Evolutionary conservation across 2,797 vertebrate genomes (phyloP).

Genomic region (Echeneis naucrates): DNA sequence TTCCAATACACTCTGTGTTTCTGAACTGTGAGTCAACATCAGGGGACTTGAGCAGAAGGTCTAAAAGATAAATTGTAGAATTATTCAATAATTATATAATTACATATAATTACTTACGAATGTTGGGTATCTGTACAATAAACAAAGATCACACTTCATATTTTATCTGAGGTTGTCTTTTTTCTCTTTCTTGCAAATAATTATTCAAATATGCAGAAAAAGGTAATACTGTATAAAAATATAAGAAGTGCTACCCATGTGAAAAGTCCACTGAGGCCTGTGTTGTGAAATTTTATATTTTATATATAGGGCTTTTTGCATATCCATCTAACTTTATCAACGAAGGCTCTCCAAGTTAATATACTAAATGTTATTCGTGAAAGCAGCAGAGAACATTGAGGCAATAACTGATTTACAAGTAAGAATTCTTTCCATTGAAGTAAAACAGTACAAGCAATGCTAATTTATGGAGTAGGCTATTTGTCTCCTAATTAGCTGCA

Average conservation of each 20-base stretch:
- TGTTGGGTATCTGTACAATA: background rate
- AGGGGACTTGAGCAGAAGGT: background rate
- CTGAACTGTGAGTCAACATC: slow-evolving; percentile 21
- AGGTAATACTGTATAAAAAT: background rate
- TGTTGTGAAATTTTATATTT: no score
- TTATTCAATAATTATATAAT: background rate
- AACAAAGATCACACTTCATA: background rate
- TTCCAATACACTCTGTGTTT: slow-evolving; percentile 4
- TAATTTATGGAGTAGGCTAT: slow-evolving; percentile 68
- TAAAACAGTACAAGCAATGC: slow-evolving; percentile 49
- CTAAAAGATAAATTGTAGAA: background rate
- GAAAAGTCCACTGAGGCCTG: no score
- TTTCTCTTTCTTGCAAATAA: background rate
- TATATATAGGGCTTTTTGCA: no score
- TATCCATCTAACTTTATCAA: background rate
- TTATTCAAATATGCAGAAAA: background rate
- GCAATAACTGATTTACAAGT: slow-evolving; percentile 41
- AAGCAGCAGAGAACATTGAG: slow-evolving; percentile 7
- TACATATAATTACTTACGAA: no score
- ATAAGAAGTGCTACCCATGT: no score
- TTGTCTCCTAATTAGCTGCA: slow-evolving; percentile 69
- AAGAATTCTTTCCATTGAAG: slow-evolving; percentile 72
- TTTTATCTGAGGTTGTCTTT: background rate
- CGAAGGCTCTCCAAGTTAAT: background rate
- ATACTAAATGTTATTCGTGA: slow-evolving; percentile 5